phyloP scores from a whole-genome alignment of 2,113 vertebrate genomes.

The Diadophis punctatus region DNA sequence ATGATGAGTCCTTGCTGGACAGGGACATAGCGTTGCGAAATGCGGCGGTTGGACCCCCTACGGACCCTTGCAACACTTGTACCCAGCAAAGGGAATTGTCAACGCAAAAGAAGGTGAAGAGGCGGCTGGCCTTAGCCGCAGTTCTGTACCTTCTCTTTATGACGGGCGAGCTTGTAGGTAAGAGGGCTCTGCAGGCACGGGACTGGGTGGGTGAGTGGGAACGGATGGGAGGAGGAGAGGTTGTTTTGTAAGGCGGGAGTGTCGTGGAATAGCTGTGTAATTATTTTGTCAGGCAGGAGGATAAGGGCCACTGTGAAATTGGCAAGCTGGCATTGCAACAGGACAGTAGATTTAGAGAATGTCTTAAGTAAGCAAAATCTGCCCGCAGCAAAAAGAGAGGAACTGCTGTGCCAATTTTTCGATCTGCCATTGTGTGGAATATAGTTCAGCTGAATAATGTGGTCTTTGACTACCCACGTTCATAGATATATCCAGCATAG shows the following conservation, averaged over 20 bases:
- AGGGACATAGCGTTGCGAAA: slow-evolving; percentile 57
- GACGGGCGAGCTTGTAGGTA: slow-evolving; percentile 90
- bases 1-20: slow-evolving; percentile 83
- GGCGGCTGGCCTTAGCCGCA: slow-evolving; percentile 77
- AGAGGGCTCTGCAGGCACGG: slow-evolving; percentile 41
- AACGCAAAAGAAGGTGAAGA: slow-evolving; percentile 77
- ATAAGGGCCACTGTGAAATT: not conserved
- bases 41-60: slow-evolving; percentile 56
- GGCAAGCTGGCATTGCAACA: not conserved
- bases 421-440: not conserved
- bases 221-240: not conserved
- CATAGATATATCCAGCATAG: not conserved
- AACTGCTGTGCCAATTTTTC: not conserved
- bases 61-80: slow-evolving; percentile 82
- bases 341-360: not conserved
- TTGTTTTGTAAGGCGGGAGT: not conserved
- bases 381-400: not conserved
- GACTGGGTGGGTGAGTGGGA: not conserved
- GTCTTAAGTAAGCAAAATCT: not conserved
- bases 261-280: not conserved
- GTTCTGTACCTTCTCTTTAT: slow-evolving; percentile 92
- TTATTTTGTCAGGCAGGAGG: not conserved
- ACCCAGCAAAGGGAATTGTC: slow-evolving; percentile 68
- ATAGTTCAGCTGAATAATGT: not conserved
- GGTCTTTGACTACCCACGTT: not conserved